These are phyloP conservation scores for Leptopilina boulardi DNA, from an alignment of 1,140 invertebrate species.

Conservation along the genomic window DNA sequence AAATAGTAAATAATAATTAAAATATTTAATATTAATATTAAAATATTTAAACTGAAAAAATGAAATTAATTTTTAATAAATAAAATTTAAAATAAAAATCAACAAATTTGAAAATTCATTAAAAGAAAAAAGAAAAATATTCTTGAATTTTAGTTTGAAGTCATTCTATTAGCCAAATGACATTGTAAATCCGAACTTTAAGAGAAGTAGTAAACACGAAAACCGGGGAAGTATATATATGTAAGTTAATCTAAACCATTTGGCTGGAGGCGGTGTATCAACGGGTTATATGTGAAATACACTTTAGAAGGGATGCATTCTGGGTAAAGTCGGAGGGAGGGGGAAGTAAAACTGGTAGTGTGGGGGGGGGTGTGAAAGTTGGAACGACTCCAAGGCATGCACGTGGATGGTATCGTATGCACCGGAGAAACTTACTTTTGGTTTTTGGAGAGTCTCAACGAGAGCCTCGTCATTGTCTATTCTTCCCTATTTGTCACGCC, in stretches of 20 bases:
- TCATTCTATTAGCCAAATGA: neutral
- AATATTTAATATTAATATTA: too few relatives aligned
- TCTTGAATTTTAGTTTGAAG: neutral
- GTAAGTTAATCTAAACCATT: constrained; percentile 5
- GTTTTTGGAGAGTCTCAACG: constrained; percentile 54
- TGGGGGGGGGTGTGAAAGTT: constrained; percentile 50
- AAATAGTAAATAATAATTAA: too few relatives aligned
- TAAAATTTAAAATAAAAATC: too few relatives aligned
- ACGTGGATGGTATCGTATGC: constrained; percentile 55
- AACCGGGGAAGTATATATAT: neutral
- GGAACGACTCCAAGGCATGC: constrained; percentile 56
- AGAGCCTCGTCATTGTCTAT: constrained; percentile 62
- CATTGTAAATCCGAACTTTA: neutral
- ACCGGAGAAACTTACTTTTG: constrained; percentile 50
- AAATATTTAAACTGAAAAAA: too few relatives aligned
- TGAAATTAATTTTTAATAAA: too few relatives aligned
- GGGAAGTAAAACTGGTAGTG: constrained; percentile 10
- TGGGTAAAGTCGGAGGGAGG: neutral
- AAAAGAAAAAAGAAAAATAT: too few relatives aligned
- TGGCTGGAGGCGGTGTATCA: constrained; percentile 7
- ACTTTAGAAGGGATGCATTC: neutral
- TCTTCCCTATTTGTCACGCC: constrained; percentile 63
- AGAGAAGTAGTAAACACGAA: constrained; percentile 16
- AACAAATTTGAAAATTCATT: too few relatives aligned
- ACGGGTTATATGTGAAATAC: constrained; percentile 19